Evolutionary conservation across 2,797 vertebrate genomes (phyloP), one percentile per base, ranked within the genome.

Genomic region (Micrastur ruficollis): DNA sequence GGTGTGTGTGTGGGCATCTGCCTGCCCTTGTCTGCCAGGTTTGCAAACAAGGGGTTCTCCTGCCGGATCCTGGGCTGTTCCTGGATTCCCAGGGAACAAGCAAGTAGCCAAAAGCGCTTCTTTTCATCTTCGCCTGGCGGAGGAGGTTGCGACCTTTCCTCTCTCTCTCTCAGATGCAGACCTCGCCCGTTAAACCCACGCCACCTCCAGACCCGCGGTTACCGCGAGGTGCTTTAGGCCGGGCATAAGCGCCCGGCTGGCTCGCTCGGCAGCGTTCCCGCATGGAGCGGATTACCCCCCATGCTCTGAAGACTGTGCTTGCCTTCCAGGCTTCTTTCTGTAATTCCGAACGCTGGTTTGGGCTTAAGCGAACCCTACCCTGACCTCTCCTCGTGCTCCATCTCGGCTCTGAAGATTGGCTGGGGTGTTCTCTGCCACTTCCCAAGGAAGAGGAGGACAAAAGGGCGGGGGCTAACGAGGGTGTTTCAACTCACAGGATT

Each of bases 51-150:
- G 68, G 84, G 50, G 5, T 22, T 71, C 31, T 96, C 72, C 82
- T 62, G 85, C 46, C 27, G 92, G 74, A 93, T 94, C 90, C 72
- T 70, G 82, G 78, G 62, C 75, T 14, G 49, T 62, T 93, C 95
- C 94, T 34, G 31, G 75, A 47, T 84, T 93, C 38, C 93, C 92
- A 50, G 82, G 85, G 50, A 79, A 81, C 68, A 36, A 58, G 17
- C 36, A 18, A 78, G 89, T 42, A 89, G 89, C 76, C 87, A 67
- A 71, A 94, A 52, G 46, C 4, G 71, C 84, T 94, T 93, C 92
- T 73, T 59, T 83, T 93, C 89, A 6, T 97, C 96, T 97, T 96
- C 88, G 74, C 79, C 61, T 46, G 85, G 58, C 50, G 67, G 78
- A 93, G 92, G 83, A 61, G 70, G 79, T 65, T 79, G 79, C 79